Conservation (phyloP, 2,797 vertebrate genomes). For the Adelosebastes latens region DNA sequence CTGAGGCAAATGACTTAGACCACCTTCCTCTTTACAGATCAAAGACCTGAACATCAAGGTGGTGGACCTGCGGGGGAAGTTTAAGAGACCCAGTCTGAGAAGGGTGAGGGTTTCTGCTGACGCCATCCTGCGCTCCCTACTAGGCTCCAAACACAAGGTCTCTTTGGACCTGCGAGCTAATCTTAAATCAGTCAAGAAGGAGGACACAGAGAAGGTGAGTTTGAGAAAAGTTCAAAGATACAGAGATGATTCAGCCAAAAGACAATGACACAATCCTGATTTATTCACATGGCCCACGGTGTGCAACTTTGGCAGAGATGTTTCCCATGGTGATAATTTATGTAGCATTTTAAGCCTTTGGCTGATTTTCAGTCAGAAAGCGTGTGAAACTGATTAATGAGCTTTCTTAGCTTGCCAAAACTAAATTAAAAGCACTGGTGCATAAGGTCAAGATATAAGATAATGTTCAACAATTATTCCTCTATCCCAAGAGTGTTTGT, state of each 20-base stretch:
- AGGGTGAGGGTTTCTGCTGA: conserved; percentile 94
- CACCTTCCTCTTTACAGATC: conserved; percentile 81
- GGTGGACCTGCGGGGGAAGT: conserved; percentile 93
- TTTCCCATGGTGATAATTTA: background rate
- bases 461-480: background rate
- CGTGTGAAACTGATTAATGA: background rate
- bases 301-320: background rate
- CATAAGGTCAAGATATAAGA: background rate
- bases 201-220: conserved; percentile 95
- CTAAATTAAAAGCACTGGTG: background rate
- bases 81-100: conserved; percentile 92
- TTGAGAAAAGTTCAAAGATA: background rate
- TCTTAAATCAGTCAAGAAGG: conserved; percentile 98
- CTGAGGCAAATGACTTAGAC: background rate
- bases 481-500: background rate
- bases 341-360: background rate
- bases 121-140: conserved; percentile 93
- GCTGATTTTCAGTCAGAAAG: background rate
- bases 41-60: conserved; percentile 97
- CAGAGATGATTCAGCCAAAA: background rate
- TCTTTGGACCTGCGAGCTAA: conserved; percentile 96
- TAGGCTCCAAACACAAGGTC: conserved; percentile 98
- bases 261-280: background rate
- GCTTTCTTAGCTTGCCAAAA: background rate
- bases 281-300: background rate